Conservation (phyloP, 2,797 vertebrate species). For the Echeneis naucrates region DNA sequence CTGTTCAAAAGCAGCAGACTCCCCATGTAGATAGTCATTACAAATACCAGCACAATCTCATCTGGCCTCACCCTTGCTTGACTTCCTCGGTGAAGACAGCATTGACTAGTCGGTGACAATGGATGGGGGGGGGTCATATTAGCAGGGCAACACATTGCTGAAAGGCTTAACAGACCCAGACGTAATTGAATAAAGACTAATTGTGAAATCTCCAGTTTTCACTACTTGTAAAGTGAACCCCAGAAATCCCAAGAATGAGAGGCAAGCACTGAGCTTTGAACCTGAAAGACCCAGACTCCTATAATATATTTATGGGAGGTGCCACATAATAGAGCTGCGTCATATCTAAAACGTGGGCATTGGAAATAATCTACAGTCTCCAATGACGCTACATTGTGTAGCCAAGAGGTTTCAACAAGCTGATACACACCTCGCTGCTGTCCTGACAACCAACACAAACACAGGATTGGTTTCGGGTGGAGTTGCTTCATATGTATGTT, state of each 20-base stretch:
- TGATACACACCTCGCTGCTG: constrained; percentile 56
- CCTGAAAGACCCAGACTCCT: constrained; percentile 39
- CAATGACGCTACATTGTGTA: constrained; percentile 34
- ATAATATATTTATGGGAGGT: constrained; percentile 57
- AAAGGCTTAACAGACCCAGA: constrained; percentile 38
- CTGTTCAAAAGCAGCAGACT: constrained; percentile 15
- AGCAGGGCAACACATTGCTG: constrained; percentile 17
- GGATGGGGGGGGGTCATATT: no score
- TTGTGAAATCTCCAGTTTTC: constrained; percentile 48
- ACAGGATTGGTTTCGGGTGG: constrained; percentile 59
- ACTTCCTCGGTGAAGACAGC: constrained; percentile 29
- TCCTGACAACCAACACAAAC: constrained; percentile 50
- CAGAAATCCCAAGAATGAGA: constrained; percentile 66
- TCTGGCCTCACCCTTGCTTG: constrained; percentile 25
- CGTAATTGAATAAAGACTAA: constrained; percentile 59
- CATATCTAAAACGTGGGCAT: constrained; percentile 22
- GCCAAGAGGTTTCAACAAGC: constrained; percentile 53
- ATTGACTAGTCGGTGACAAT: background rate
- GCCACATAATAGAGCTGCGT: constrained; percentile 27
- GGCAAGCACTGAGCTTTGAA: constrained; percentile 51
- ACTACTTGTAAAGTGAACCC: constrained; percentile 53
- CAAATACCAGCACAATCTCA: constrained; percentile 18
- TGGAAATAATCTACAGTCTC: constrained; percentile 37
- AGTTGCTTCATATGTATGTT: constrained; percentile 48
- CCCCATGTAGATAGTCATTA: constrained; percentile 4